A percentile compares a stretch with the other conserved stretches of the same genome.
Conservation (phyloP, 2,113 vertebrate species). For the Sturnira hondurensis region DNA sequence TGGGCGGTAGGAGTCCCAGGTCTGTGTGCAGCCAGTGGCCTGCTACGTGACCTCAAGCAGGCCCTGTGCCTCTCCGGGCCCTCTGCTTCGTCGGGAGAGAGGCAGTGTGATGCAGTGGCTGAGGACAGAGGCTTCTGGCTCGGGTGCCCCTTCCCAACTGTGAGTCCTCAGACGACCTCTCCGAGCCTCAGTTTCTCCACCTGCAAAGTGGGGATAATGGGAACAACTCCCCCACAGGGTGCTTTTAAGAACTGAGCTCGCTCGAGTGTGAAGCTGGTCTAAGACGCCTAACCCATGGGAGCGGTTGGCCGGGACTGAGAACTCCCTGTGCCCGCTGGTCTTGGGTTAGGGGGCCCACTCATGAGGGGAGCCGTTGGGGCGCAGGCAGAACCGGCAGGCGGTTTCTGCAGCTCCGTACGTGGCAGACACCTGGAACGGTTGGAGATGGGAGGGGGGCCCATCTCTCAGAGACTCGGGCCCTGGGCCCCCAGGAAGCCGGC, state of each 20-base stretch:
- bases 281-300: fast-evolving
- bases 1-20: fast-evolving
- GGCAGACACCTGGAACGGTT: neutral
- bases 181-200: no score
- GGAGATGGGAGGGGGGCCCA: neutral
- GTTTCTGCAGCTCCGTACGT: neutral
- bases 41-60: fast-evolving
- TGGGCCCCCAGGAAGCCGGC: no score
- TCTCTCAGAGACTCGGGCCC: neutral
- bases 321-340: fast-evolving
- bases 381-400: fast-evolving
- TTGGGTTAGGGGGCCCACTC: neutral
- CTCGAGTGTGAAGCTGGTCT: neutral
- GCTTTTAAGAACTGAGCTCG: neutral
- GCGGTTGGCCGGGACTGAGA: fast-evolving
- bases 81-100: no score
- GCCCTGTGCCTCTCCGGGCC: neutral
- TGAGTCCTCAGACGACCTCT: neutral
- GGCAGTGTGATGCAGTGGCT: no score
- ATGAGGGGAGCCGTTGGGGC: no score
- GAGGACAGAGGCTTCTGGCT: neutral
- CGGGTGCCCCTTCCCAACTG: neutral
- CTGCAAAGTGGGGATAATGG: no score
- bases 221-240: fast-evolving
- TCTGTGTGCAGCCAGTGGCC: fast-evolving